Conservation (phyloP, 2,888 invertebrate genomes). For the Stenurella melanura region DNA sequence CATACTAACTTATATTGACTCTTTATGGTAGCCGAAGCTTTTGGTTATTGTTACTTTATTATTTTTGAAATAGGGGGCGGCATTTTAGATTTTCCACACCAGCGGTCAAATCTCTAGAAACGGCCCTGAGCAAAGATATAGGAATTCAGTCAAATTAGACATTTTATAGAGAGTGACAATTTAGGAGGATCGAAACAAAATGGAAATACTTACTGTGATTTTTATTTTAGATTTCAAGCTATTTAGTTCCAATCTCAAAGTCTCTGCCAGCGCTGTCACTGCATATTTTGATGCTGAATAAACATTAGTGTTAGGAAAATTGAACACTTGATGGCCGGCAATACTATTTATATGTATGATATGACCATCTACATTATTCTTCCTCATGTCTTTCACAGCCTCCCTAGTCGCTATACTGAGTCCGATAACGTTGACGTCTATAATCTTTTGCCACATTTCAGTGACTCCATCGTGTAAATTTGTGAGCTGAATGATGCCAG, state of each 20-base stretch:
- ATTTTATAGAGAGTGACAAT: not conserved
- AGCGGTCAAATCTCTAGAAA: no score
- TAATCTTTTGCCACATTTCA: constrained; percentile 51
- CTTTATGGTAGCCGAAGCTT: no score
- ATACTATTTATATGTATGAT: constrained; percentile 42
- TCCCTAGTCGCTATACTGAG: constrained; percentile 57
- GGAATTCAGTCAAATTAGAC: not conserved
- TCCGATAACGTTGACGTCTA: constrained; percentile 51
- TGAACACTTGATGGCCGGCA: constrained; percentile 40
- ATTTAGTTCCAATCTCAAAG: constrained; percentile 44
- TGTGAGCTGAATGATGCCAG: constrained; percentile 61
- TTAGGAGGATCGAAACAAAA: no score
- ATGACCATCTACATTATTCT: constrained; percentile 59
- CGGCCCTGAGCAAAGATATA: no score
- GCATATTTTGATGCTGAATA: constrained; percentile 51
- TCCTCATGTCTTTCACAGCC: constrained; percentile 60
- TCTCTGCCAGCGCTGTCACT: constrained; percentile 47
- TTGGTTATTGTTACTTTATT: no score
- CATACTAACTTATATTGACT: no score
- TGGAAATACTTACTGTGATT: constrained; percentile 40
- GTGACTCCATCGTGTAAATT: constrained; percentile 59
- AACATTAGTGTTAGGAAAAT: constrained; percentile 53
- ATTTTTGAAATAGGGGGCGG: no score
- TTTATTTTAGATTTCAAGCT: constrained; percentile 46
- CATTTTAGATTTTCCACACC: no score